These are phyloP conservation scores for Tillus elongatus DNA, from an alignment of 2,888 invertebrate genomes.

Conservation along the genomic window DNA sequence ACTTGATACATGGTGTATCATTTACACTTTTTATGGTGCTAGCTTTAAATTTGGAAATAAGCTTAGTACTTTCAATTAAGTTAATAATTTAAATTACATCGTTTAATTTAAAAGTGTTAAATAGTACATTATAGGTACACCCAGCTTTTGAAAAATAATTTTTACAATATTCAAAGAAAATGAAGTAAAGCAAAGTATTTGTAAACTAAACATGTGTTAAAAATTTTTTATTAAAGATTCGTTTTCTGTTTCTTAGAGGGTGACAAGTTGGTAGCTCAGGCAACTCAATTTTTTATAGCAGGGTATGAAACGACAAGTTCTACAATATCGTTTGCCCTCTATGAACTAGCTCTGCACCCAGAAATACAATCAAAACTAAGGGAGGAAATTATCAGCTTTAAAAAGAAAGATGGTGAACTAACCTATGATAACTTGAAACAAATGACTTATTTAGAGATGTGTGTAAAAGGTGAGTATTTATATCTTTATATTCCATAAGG, in stretches of 20 bases:
- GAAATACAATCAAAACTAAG: slow-evolving; percentile 41
- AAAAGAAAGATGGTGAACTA: slow-evolving; percentile 30
- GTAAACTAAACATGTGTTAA: too few relatives aligned
- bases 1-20: too few relatives aligned
- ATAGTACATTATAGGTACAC: too few relatives aligned
- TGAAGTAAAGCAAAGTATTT: too few relatives aligned
- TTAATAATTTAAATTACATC: too few relatives aligned
- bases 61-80: too few relatives aligned
- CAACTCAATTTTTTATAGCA: slow-evolving; percentile 43
- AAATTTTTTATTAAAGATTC: background rate
- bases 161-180: too few relatives aligned
- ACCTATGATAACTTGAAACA: slow-evolving; percentile 40
- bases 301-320: slow-evolving; percentile 45
- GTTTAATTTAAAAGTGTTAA: too few relatives aligned
- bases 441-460: slow-evolving; percentile 44
- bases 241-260: slow-evolving; percentile 20
- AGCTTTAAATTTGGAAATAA: too few relatives aligned
- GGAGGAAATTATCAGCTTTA: slow-evolving; percentile 32
- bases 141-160: too few relatives aligned
- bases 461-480: slow-evolving; percentile 35
- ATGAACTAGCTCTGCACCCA: slow-evolving; percentile 38
- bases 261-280: slow-evolving; percentile 35
- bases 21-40: too few relatives aligned
- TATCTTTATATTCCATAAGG: too few relatives aligned
- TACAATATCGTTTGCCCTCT: slow-evolving; percentile 37